Percentiles rank a stretch among this genome's conserved stretches.
These are phyloP conservation scores for Asteroscopus sphinx DNA, from an alignment of 2,888 invertebrate genomes.

Conservation along the genomic window DNA sequence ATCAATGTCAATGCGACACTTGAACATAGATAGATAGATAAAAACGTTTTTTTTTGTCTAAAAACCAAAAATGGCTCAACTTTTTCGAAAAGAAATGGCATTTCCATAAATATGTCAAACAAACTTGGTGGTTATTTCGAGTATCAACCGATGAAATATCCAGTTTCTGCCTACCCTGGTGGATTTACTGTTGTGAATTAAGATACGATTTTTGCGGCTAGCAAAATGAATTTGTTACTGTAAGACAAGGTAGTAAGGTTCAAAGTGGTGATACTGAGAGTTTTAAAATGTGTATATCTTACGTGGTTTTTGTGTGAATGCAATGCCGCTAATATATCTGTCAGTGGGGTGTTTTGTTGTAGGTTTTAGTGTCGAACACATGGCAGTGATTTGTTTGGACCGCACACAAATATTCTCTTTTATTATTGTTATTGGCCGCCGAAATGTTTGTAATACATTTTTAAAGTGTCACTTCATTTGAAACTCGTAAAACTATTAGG, in stretches of 20 bases:
- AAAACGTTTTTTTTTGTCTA: slow-evolving; percentile 20
- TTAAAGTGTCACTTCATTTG: slow-evolving; percentile 74
- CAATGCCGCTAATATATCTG: slow-evolving; percentile 85
- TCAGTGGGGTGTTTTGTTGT: slow-evolving; percentile 84
- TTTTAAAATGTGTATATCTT: slow-evolving; percentile 46
- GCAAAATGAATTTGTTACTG: slow-evolving; percentile 19
- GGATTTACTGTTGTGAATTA: slow-evolving; percentile 56
- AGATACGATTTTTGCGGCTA: slow-evolving; percentile 41
- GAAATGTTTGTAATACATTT: slow-evolving; percentile 81
- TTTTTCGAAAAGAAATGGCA: slow-evolving; percentile 41
- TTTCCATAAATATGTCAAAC: slow-evolving; percentile 64
- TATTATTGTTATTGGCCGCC: slow-evolving; percentile 81
- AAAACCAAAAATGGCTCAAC: slow-evolving; percentile 23
- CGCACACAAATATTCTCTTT: slow-evolving; percentile 75
- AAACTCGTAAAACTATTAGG: slow-evolving; percentile 81
- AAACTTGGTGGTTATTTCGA: slow-evolving; percentile 54
- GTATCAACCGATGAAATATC: slow-evolving; percentile 55
- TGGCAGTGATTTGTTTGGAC: slow-evolving; percentile 82
- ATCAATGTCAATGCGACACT: slow-evolving; percentile 34
- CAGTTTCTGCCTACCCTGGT: slow-evolving; percentile 54
- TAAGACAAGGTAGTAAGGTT: slow-evolving; percentile 55
- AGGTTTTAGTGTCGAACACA: slow-evolving; percentile 77
- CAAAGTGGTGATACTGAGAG: slow-evolving; percentile 43
- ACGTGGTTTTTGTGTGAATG: slow-evolving; percentile 72
- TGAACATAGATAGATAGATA: slow-evolving; percentile 26